Percentiles rank a stretch among this genome's conserved stretches.
phyloP scores from a whole-genome alignment of 2,888 invertebrate genomes.

The Pinctada fucata region DNA sequence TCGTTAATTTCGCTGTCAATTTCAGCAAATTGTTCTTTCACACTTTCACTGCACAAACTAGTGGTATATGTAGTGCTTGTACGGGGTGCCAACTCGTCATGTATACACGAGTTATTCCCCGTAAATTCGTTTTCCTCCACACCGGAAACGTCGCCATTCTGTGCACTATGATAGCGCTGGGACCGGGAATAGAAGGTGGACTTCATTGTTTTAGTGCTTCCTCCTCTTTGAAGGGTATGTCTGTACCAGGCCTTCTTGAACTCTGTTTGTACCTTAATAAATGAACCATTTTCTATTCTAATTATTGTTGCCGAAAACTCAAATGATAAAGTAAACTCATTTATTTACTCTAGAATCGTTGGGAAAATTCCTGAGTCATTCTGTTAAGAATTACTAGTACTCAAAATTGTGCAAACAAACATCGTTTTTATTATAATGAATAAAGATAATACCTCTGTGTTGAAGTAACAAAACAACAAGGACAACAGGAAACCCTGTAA shows the following conservation, averaged over 20 bases:
- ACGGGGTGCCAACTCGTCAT: not conserved
- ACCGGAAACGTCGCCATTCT: no score
- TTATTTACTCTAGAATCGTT: no score
- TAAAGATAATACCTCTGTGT: constrained; percentile 78
- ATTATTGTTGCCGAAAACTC: no score
- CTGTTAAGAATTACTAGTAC: no score
- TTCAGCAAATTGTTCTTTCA: no score
- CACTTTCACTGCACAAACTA: no score
- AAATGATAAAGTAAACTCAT: no score
- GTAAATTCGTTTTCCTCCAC: not conserved
- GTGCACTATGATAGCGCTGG: not conserved
- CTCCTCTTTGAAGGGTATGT: constrained; percentile 38
- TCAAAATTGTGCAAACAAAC: no score
- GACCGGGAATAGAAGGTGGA: not conserved
- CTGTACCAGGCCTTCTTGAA: constrained; percentile 62
- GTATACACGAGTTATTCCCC: not conserved
- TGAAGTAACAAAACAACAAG: constrained; percentile 83
- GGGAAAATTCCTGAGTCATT: no score
- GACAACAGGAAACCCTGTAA: constrained; percentile 81
- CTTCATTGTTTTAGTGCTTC: constrained; percentile 17
- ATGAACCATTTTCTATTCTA: no score
- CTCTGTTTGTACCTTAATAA: constrained; percentile 60
- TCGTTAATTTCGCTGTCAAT: not conserved
- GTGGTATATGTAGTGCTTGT: not conserved
- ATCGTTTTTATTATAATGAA: no score